Evolutionary conservation across 2,113 vertebrate species (phyloP).

Genomic region (Urocolius indicus): DNA sequence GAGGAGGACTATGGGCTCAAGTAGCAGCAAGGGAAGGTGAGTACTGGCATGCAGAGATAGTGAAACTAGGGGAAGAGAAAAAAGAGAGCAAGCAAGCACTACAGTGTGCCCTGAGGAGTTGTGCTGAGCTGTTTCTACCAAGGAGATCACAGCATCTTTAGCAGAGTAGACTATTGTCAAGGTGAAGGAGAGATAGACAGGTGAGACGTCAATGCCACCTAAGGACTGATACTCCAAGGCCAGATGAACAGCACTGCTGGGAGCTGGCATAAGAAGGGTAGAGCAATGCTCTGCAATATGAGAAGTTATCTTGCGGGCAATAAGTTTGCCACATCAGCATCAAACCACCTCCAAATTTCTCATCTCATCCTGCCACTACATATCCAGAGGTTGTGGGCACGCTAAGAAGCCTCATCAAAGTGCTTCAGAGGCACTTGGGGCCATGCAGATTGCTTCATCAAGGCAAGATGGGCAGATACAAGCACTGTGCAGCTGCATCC

Average conservation of each 20-base stretch:
- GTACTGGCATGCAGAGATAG: background rate
- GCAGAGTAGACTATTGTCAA: background rate
- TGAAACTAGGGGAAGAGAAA: background rate
- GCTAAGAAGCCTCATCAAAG: background rate
- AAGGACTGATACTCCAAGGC: rapidly evolving
- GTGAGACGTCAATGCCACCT: background rate
- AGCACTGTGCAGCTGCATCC: background rate
- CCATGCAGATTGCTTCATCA: background rate
- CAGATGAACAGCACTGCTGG: background rate
- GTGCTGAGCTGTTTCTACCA: background rate
- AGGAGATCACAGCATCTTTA: background rate
- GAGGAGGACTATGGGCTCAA: background rate
- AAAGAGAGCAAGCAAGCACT: background rate
- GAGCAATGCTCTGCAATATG: rapidly evolving
- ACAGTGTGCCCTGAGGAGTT: background rate
- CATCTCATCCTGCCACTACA: background rate
- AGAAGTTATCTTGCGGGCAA: background rate
- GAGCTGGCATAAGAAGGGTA: rapidly evolving
- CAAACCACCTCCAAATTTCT: background rate
- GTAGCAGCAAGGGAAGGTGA: background rate
- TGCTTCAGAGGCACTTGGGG: background rate
- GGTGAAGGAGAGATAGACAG: background rate
- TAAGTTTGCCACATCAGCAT: background rate
- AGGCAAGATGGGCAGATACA: rapidly evolving
- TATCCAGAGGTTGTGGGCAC: background rate